Evolutionary conservation across 2,797 vertebrate genomes (phyloP).

Genomic region (Gorsachius magnificus): DNA sequence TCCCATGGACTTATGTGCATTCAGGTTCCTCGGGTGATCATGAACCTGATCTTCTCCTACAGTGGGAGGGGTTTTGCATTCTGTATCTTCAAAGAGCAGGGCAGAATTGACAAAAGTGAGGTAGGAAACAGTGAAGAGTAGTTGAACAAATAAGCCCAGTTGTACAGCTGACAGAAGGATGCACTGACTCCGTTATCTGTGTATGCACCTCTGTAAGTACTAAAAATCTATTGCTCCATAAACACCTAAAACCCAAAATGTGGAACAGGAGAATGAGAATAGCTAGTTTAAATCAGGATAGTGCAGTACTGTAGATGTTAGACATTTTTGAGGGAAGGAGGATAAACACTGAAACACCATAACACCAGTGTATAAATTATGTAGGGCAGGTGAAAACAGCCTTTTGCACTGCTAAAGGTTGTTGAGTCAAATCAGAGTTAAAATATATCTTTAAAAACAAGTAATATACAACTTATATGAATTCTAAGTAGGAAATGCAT

Average conservation of each 20-base stretch:
- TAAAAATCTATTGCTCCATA: neutral
- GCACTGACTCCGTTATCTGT: neutral
- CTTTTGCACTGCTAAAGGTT: neutral
- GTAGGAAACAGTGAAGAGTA: neutral
- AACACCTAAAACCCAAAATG: neutral
- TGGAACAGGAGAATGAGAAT: neutral
- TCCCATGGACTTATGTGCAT: too few relatives aligned
- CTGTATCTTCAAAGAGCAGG: neutral
- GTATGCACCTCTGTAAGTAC: neutral
- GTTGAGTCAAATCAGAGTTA: neutral
- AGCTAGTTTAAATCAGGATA: neutral
- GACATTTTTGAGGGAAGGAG: neutral
- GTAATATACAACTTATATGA: neutral
- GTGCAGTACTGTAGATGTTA: neutral
- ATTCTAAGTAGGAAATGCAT: neutral
- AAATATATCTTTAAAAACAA: neutral
- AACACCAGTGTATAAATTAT: neutral
- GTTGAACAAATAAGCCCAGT: neutral
- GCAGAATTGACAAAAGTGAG: neutral
- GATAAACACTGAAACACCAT: neutral
- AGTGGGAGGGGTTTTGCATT: too few relatives aligned
- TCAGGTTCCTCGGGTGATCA: too few relatives aligned
- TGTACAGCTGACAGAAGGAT: neutral
- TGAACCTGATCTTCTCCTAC: too few relatives aligned
- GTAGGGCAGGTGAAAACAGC: neutral